Evolutionary conservation across 2,888 invertebrate species (phyloP).

Genomic region (Serrognathus titanus): DNA sequence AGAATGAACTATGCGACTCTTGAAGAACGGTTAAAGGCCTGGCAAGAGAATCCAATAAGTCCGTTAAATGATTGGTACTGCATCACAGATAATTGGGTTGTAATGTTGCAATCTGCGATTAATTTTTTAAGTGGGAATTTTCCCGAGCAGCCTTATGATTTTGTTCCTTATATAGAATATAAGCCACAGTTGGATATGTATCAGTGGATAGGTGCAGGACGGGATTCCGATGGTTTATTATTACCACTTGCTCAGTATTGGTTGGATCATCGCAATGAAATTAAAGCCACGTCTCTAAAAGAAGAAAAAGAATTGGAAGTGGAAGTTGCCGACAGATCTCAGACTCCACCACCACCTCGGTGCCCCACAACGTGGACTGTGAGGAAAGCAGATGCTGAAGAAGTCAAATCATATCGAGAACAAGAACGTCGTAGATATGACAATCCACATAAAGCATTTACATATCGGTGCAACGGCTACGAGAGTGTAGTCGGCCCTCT

Average conservation of each 20-base stretch:
- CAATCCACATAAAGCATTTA: conserved; percentile 87
- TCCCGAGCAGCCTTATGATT: conserved; percentile 77
- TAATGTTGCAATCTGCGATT: conserved; percentile 72
- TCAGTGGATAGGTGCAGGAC: conserved; percentile 92
- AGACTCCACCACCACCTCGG: conserved; percentile 56
- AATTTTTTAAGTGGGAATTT: conserved; percentile 82
- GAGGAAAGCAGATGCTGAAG: conserved; percentile 71
- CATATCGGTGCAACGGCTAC: conserved; percentile 63
- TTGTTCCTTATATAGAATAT: conserved; percentile 85
- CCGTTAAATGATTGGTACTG: conserved; percentile 79
- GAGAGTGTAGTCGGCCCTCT: conserved; percentile 48
- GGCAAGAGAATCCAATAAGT: conserved; percentile 77
- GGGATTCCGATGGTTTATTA: conserved; percentile 81
- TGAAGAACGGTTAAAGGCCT: conserved; percentile 65
- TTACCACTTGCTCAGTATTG: conserved; percentile 75
- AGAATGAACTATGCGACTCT: conserved; percentile 75
- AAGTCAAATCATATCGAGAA: conserved; percentile 70
- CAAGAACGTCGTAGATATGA: conserved; percentile 84
- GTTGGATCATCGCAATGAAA: conserved; percentile 61
- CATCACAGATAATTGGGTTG: conserved; percentile 69
- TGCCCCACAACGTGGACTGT: conserved; percentile 83
- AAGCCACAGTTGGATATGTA: conserved; percentile 70
- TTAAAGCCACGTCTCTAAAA: conserved; percentile 25
- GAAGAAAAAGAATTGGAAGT: conserved; percentile 32
- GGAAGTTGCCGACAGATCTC: conserved; percentile 45